phyloP scores from a whole-genome alignment of 2,888 invertebrate genomes.

The Pollenia angustigena region DNA sequence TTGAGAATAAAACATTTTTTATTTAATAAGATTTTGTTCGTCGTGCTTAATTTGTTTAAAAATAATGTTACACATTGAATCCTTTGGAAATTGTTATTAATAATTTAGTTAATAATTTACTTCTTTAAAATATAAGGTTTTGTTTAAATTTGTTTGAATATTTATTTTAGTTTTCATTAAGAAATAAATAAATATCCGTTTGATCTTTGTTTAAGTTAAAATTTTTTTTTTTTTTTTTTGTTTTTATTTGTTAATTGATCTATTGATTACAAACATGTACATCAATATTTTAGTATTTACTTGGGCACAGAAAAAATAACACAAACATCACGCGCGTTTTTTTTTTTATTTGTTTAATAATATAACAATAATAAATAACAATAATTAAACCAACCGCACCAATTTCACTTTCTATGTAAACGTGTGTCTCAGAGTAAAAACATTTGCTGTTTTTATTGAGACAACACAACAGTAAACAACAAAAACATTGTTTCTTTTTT shows the following conservation, averaged over 20 bases:
- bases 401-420: conserved; percentile 5
- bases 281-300: conserved; percentile 9
- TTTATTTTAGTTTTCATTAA: not conserved
- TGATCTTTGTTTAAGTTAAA: not conserved
- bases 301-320: not conserved
- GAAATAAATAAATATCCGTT: not conserved
- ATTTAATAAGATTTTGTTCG: no score
- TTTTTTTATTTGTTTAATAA: not conserved
- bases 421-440: not conserved
- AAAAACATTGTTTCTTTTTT: conserved; percentile 23
- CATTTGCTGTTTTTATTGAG: not conserved
- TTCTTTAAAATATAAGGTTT: not conserved
- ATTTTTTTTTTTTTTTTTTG: no score
- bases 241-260: conserved; percentile 8
- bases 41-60: no score
- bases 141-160: not conserved
- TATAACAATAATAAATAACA: not conserved
- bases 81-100: no score
- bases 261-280: conserved; percentile 15
- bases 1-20: no score
- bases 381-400: not conserved
- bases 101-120: not conserved
- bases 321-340: conserved; percentile 40
- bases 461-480: not conserved
- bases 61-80: no score